Conservation (phyloP, 2,888 invertebrate species). For the Lycaena phlaeas region DNA sequence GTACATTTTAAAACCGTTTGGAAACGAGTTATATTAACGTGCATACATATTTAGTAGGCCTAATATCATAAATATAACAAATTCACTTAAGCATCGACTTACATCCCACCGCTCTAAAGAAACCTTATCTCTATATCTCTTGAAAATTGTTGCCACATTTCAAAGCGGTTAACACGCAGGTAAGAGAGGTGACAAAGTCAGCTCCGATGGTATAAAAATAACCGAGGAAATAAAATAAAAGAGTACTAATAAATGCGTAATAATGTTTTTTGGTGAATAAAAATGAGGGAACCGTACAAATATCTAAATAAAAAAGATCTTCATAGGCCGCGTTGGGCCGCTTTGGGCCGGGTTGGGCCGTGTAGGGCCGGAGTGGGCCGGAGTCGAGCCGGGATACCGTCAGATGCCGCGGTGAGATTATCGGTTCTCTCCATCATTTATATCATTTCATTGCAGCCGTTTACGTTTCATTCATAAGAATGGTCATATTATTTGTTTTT, state of each 20-base stretch:
- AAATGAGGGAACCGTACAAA: slow-evolving; percentile 62
- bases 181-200: slow-evolving; percentile 55
- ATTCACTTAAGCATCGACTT: slow-evolving; percentile 50
- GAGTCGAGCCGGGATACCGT: slow-evolving; percentile 23
- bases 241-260: slow-evolving; percentile 64
- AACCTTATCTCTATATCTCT: slow-evolving; percentile 59
- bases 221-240: slow-evolving; percentile 65
- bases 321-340: slow-evolving; percentile 57
- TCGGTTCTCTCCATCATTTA: slow-evolving; percentile 53
- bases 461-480: slow-evolving; percentile 55
- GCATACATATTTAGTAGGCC: slow-evolving; percentile 20
- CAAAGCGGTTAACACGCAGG: slow-evolving; percentile 37
- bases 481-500: slow-evolving; percentile 16
- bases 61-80: slow-evolving; percentile 48
- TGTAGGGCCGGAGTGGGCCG: slow-evolving; percentile 17
- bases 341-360: slow-evolving; percentile 23
- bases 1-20: not conserved
- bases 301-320: slow-evolving; percentile 64
- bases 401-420: slow-evolving; percentile 63
- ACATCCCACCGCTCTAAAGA: slow-evolving; percentile 57
- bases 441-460: slow-evolving; percentile 66
- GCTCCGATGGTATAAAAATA: slow-evolving; percentile 56
- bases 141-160: slow-evolving; percentile 60
- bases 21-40: slow-evolving; percentile 9
- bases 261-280: slow-evolving; percentile 61